Evolutionary conservation across 1,140 invertebrate genomes (phyloP), one percentile per base, ranked within the genome.

Genomic region (Drosophila seguyi): DNA sequence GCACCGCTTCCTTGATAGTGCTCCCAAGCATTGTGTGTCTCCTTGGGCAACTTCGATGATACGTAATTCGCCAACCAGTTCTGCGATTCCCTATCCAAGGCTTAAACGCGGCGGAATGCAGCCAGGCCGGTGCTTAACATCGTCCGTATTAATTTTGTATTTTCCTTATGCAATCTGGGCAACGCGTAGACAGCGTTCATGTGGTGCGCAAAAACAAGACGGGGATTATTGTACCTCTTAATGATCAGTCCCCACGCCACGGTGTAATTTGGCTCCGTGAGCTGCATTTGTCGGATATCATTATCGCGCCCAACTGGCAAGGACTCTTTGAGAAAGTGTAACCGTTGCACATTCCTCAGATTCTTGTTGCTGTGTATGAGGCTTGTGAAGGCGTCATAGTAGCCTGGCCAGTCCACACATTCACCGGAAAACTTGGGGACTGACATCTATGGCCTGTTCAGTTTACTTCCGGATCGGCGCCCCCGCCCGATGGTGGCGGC

Each of bases 271-370:
- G 4, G 0, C 4, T 55, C 52, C 14, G 7, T 16, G 14, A 36
- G 7, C 31, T 55, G 34, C 14, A 55, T 55, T 22, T 38, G 31
- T 16, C 31, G 7, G 7, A 55, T 38, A n/a, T 34, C 29, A 53
- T 34, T 53, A 20, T 34, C 29, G 20, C 50, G 29, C 8, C 50
- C 4, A 1, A 16, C 18, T 14, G 29, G 50, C 29, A 53, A n/a
- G 13, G 50, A 53, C 29, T 34, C 18, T 4, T 53, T 53, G 50
- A 52, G 50, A 20, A 52, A 55, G 16, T 41, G n/a, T 0, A 18
- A 41, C 39, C n/a, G n/a, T 2, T 41, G 34, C 7, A 55, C 20
- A n/a, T 36, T 55, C 10, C 31, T n/a, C 31, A 52, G 10, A 52
- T 52, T 52, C 11, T 52, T 52, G n/a, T 52, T 34, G 39, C 18